A percentile compares a stretch with the other conserved stretches of the same genome.
Evolutionary conservation across 2,113 vertebrate genomes (phyloP).

Genomic region (Engraulis encrasicolus): DNA sequence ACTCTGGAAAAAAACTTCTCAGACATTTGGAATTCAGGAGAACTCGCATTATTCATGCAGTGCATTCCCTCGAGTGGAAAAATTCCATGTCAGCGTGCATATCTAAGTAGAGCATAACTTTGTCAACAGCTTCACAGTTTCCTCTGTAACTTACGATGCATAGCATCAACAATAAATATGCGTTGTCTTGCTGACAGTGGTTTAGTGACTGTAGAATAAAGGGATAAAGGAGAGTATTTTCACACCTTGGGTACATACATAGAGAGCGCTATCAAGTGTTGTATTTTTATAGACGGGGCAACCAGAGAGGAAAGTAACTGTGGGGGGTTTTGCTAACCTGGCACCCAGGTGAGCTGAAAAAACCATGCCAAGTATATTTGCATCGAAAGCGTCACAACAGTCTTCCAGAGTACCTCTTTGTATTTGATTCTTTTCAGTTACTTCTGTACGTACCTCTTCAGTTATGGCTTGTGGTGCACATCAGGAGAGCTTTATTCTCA

Average conservation of each 20-base stretch:
- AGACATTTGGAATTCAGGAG: conserved; percentile 43
- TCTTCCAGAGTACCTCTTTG: too few species aligned
- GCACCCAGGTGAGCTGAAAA: too few species aligned
- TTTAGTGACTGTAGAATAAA: neutral
- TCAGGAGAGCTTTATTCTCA: too few species aligned
- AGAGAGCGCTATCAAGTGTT: neutral
- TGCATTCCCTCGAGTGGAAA: conserved; percentile 38
- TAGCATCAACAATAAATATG: neutral
- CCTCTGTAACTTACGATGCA: conserved; percentile 1
- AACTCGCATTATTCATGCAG: conserved; percentile 52
- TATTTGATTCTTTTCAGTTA: too few species aligned
- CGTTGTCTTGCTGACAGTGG: neutral
- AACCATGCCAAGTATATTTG: too few species aligned
- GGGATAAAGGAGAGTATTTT: neutral
- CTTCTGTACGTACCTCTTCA: too few species aligned
- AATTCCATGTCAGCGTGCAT: conserved; percentile 38
- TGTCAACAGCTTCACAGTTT: conserved; percentile 34
- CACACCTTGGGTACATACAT: neutral
- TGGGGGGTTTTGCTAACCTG: too few species aligned
- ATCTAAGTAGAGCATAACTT: conserved; percentile 30
- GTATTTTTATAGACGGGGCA: neutral
- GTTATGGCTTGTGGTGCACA: too few species aligned
- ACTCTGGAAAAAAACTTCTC: conserved; percentile 9
- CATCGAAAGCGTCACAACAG: too few species aligned
- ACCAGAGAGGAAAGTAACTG: neutral